phyloP scores from a whole-genome alignment of 2,888 invertebrate species.

The Drosophila birchii region DNA sequence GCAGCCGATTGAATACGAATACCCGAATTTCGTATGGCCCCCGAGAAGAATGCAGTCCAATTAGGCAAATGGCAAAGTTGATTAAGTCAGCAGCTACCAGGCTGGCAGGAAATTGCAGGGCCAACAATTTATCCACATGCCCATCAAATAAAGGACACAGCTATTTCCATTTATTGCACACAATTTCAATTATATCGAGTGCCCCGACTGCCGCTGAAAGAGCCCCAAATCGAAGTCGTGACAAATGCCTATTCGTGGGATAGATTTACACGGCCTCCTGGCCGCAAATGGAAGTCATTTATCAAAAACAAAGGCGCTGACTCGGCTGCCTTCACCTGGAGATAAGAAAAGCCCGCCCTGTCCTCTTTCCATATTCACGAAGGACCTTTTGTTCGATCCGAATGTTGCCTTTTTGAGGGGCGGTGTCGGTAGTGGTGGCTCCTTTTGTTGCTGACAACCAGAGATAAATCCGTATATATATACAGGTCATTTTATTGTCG shows the following conservation, averaged over 20 bases:
- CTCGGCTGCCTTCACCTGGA: slow-evolving; percentile 57
- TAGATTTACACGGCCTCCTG: slow-evolving; percentile 64
- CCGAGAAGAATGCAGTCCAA: slow-evolving; percentile 43
- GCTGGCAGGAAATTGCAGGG: slow-evolving; percentile 23
- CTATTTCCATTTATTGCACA: slow-evolving; percentile 54
- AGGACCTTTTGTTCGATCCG: slow-evolving; percentile 56
- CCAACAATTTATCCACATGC: slow-evolving; percentile 19
- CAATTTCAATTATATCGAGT: slow-evolving; percentile 57
- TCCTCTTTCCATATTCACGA: background rate
- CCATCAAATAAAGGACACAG: slow-evolving; percentile 41
- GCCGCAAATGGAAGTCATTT: slow-evolving; percentile 63
- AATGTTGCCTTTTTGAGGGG: slow-evolving; percentile 58
- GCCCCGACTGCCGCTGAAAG: slow-evolving; percentile 21
- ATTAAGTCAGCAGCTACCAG: slow-evolving; percentile 32
- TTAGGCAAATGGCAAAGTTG: slow-evolving; percentile 44
- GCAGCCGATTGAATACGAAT: slow-evolving; percentile 5
- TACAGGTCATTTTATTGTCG: slow-evolving; percentile 71
- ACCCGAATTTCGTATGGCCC: slow-evolving; percentile 11
- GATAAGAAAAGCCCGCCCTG: slow-evolving; percentile 51
- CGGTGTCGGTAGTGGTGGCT: slow-evolving; percentile 30
- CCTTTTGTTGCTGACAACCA: slow-evolving; percentile 64
- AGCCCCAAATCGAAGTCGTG: slow-evolving; percentile 55
- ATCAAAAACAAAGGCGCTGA: slow-evolving; percentile 70
- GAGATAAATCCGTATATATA: slow-evolving; percentile 48
- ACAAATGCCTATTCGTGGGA: slow-evolving; percentile 67